phyloP scores from a whole-genome alignment of 2,888 invertebrate species.

The Lomographa bimaculata region DNA sequence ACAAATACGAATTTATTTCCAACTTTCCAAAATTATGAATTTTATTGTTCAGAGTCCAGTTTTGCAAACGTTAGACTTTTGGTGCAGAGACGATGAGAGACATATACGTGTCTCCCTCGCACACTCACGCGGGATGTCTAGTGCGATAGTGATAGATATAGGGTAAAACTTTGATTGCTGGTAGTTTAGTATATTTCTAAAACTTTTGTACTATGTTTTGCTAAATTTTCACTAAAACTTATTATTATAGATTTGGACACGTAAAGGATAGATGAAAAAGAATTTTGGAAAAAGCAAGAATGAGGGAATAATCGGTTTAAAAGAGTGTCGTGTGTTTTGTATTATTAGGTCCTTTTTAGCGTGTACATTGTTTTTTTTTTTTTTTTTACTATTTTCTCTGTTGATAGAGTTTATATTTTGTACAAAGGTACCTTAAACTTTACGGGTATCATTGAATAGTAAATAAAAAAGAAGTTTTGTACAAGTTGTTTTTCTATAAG shows the following conservation, averaged over 20 bases:
- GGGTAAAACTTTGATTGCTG: constrained; percentile 76
- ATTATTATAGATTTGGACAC: constrained; percentile 77
- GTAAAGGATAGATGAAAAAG: constrained; percentile 60
- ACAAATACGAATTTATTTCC: constrained; percentile 29
- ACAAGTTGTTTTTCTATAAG: constrained; percentile 75
- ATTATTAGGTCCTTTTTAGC: constrained; percentile 22
- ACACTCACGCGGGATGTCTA: constrained; percentile 56
- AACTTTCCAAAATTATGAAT: constrained; percentile 14
- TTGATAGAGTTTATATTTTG: constrained; percentile 71
- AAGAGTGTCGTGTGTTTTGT: constrained; percentile 34
- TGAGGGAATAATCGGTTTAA: constrained; percentile 49
- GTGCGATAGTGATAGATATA: constrained; percentile 79
- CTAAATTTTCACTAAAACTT: constrained; percentile 80
- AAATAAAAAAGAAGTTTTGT: constrained; percentile 51
- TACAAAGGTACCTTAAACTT: constrained; percentile 60
- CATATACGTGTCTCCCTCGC: constrained; percentile 53
- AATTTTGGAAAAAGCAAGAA: constrained; percentile 60
- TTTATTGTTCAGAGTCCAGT: constrained; percentile 28
- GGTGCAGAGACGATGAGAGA: constrained; percentile 52
- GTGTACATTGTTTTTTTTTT: constrained; percentile 43
- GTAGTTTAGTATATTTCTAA: constrained; percentile 81
- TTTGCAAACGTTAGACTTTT: constrained; percentile 51
- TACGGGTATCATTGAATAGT: constrained; percentile 60
- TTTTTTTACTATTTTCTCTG: constrained; percentile 31
- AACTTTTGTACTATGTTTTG: constrained; percentile 84